Evolutionary conservation across 2,113 vertebrate genomes (phyloP), one percentile per base, ranked within the genome.

Genomic region (Pterophyllum scalare): DNA sequence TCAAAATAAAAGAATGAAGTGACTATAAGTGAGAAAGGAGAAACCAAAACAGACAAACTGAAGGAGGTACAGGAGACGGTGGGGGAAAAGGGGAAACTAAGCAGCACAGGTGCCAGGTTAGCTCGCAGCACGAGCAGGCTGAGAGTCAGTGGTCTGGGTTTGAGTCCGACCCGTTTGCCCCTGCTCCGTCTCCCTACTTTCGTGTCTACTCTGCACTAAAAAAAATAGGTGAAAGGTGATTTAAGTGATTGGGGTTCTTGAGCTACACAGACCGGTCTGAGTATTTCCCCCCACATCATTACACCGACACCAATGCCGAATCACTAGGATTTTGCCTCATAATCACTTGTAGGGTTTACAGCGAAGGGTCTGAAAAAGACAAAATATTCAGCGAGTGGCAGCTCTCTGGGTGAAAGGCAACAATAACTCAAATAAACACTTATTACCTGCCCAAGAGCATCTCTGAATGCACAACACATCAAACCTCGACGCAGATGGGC

Each of bases 251-350:
- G 13, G 43, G 62, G 0, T 1, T 24, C 24, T 65, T 65, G 35
- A 65, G 35, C 4, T n/a, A 65, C 35, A 43, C 40, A 35, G 22
- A 1, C 61, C 22, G 43, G n/a, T 43, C 61, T 65, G 35, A 64
- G 35, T 15, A 65, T n/a, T n/a, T n/a, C n/a, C n/a, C n/a, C n/a
- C n/a, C n/a, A n/a, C n/a, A n/a, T n/a, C 22, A 38, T 24, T 46
- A 26, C 1, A 26, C 24, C 0, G 0, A 35, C 40, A 43, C n/a
- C n/a, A 0, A n/a, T 24, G 62, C 4, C 46, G 62, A n/a, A n/a
- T 38, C 62, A 26, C 62, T 46, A 38, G n/a, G 38, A 65, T 43
- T 65, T 65, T 46, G n/a, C 38, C 62, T 26, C 22, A 67, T n/a
- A 67, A 67, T 10, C 8, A 26, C 46, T 14, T 46, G 7, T 26